Base-by-base conservation (phyloP, 2,113 vertebrate genomes). In the Peromyscus polionotus region DNA sequence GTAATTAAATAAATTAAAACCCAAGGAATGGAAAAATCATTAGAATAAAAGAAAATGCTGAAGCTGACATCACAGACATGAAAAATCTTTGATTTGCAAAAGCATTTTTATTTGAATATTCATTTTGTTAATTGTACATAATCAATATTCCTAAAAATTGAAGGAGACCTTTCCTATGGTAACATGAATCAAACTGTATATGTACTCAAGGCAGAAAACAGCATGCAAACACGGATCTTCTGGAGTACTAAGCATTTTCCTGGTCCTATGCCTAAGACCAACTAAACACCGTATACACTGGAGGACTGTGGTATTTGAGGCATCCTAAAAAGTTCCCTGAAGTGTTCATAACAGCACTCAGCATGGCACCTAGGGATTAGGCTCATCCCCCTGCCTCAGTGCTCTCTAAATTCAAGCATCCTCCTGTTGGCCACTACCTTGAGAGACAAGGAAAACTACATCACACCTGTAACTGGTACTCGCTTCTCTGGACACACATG, bases 121-220 rank as follows among this genome's bases (percentile, higher is more conserved):
- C 14, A 91, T 70, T 75, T 89, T 31, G 20, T 87, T 93, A 95
- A 63, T 33, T 93, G 92, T 63, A 93, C 48, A 89, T 92, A 90
- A 87, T 89, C 72, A 65, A 85, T 54, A 95, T 61, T 96, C 77
- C 61, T 96, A 72, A 77, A 90, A 67, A 90, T 48, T 26, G 70
- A 81, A 91, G 4, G 65, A 19, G 54, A 31, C 13, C 20, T 75
- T 70, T 87, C 75, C 14, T 84, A n/a, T 84, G 16, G 31, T 91
- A 94, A 93, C 42, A 75, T 86, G 59, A 72, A 86, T 73, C 33
- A 84, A 89, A 83, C 11, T 73, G 31, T 39, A 26, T 54, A 9
- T 89, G 5, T n/a, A 73, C 33, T 61, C 14, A 57, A 88, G 84
- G 36, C 33, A 67, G 63, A 90, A 79, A 89, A 68, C 22, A 83